These are phyloP conservation scores for Antrozous pallidus DNA, from an alignment of 2,797 vertebrate species.

Conservation along the genomic window DNA sequence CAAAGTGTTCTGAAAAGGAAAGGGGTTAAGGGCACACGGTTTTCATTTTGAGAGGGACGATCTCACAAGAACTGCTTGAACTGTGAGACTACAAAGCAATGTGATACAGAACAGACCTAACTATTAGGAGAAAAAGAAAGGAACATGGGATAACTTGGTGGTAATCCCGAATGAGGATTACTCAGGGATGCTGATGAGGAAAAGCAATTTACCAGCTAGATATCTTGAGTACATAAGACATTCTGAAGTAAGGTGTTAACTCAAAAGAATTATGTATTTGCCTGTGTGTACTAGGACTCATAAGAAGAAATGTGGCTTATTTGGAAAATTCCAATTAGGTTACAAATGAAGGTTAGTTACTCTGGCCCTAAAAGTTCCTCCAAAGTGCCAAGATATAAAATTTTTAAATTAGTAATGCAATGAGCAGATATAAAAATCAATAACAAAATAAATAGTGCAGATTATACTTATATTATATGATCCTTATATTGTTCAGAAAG, in stretches of 20 bases:
- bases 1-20: background rate
- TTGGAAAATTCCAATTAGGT: background rate
- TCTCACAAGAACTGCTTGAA: background rate
- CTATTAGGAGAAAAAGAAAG: background rate
- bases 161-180: background rate
- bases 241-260: constrained; percentile 25
- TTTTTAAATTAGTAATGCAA: background rate
- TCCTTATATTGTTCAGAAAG: background rate
- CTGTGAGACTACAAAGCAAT: constrained; percentile 9
- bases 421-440: background rate
- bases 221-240: background rate
- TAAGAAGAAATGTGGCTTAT: background rate
- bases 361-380: background rate
- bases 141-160: background rate
- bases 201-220: background rate
- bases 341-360: constrained; percentile 17
- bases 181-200: background rate
- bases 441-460: background rate
- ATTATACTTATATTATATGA: background rate
- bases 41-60: constrained; percentile 4
- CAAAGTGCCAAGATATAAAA: background rate
- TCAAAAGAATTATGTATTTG: background rate
- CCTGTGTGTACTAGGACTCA: background rate
- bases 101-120: background rate
- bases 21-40: background rate